Conservation (phyloP, 2,797 vertebrate species). For the Onychomys arenicola region DNA sequence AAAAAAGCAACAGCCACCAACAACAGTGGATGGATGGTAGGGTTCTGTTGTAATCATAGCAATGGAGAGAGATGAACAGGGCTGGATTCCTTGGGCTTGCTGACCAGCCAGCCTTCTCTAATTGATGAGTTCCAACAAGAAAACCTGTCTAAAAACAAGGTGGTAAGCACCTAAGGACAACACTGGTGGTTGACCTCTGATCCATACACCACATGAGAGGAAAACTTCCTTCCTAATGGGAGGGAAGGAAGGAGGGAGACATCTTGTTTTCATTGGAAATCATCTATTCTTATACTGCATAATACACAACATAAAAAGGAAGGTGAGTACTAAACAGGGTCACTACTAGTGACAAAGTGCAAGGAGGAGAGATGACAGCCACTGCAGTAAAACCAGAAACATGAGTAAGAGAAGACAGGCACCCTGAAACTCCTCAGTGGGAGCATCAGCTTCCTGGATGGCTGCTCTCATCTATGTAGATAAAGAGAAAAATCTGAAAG, state of each 20-base stretch:
- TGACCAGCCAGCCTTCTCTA: not conserved
- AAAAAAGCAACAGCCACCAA: not conserved
- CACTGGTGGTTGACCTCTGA: not conserved
- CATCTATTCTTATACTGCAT: not conserved
- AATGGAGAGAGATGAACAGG: not conserved
- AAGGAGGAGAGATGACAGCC: not conserved
- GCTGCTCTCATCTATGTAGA: not conserved
- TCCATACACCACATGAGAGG: not conserved
- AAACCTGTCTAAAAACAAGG: not conserved
- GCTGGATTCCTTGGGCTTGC: not conserved
- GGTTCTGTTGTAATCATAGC: not conserved
- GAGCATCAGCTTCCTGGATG: not conserved
- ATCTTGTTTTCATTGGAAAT: not conserved
- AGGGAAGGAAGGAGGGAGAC: not conserved
- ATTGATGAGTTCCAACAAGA: not conserved
- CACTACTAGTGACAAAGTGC: not conserved
- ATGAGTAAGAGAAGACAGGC: not conserved
- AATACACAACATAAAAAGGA: not conserved
- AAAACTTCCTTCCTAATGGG: not conserved
- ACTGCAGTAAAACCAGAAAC: not conserved
- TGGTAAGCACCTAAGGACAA: not conserved
- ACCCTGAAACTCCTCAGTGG: not conserved
- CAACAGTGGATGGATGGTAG: no score
- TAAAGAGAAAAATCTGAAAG: constrained; percentile 45
- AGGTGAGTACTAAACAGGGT: not conserved